Base-by-base conservation (phyloP, 2,797 vertebrate species). In the Parauchenoglanis ngamensis region DNA sequence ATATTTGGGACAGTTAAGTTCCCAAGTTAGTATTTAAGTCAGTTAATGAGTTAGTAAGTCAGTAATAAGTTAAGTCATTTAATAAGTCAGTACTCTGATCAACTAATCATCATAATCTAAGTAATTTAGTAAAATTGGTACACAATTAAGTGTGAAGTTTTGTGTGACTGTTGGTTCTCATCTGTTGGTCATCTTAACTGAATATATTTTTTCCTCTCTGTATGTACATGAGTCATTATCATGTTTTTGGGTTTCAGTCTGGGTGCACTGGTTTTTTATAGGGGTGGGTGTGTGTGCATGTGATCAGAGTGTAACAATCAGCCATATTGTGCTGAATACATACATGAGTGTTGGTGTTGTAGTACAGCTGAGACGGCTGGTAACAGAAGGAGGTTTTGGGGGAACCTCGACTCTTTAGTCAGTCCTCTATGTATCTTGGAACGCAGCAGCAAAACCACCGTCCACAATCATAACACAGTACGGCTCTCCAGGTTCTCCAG, bases 391-490 rank as follows among this genome's bases (percentile, higher is more conserved):
- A 88, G 90, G 86, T 13, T 44, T 17, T 56, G 86, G 84, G 80
- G 83, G 89, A 86, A 68, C 63, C 78, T 63, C 72, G 89, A 92
- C 90, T 89, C 82, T 87, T 92, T 90, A 87, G 87, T 93, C 91
- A 92, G 88, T 86, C 87, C 87, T 63, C 86, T 94, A 91, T 95
- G 75, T 94, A 92, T 95, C 91, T 94, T 95, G 95, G 94, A 94
- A 86, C 0, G 61, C 67, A 46, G 68, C 12, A 25, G 21, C 85
- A 91, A 85, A 92, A 94, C 95, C 94, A 72, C 93, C 90, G 31
- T 94, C 93, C 92, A 46, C 92, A 93, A 93, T 91, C 92, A 94
- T 92, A 94, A 95, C 92, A 93, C 91, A 92, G 92, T 93, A 93
- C 93, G 83, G 91, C 93, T 92, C 90, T 93, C 90, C 92, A 86